Percentiles rank a stretch among this genome's conserved stretches.
These are phyloP conservation scores for Sitta europaea DNA, from an alignment of 2,113 vertebrate genomes.

Conservation along the genomic window DNA sequence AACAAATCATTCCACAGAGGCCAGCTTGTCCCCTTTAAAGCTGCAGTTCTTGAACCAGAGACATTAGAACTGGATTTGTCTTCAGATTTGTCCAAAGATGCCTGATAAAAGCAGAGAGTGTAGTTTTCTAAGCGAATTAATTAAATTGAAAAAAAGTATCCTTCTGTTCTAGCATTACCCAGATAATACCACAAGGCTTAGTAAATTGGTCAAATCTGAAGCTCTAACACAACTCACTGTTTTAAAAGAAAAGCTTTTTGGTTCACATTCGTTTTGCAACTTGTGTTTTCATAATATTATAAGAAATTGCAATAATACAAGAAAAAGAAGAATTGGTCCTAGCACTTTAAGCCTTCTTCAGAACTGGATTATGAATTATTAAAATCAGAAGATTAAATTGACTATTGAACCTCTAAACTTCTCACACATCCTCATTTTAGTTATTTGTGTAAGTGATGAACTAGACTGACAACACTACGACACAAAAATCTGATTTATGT, in stretches of 20 bases:
- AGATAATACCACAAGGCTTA: not conserved
- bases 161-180: not conserved
- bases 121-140: not conserved
- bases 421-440: slow-evolving; percentile 22
- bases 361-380: not conserved
- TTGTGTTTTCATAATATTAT: not conserved
- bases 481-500: not conserved
- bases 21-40: not conserved
- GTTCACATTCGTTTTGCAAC: not conserved
- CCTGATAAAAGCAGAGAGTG: not conserved
- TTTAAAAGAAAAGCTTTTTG: not conserved
- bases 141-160: not conserved
- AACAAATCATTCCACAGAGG: not conserved
- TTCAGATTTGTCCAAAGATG: not conserved
- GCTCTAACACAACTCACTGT: not conserved
- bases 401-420: not conserved
- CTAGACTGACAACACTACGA: not conserved
- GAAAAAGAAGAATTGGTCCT: not conserved
- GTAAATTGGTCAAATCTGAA: not conserved
- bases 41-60: not conserved
- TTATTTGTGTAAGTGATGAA: not conserved
- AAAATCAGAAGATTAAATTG: slow-evolving; percentile 11
- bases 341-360: slow-evolving; percentile 6
- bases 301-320: not conserved
- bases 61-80: not conserved